Conservation (phyloP, 2,888 invertebrate species). For the Conomelus anceps region DNA sequence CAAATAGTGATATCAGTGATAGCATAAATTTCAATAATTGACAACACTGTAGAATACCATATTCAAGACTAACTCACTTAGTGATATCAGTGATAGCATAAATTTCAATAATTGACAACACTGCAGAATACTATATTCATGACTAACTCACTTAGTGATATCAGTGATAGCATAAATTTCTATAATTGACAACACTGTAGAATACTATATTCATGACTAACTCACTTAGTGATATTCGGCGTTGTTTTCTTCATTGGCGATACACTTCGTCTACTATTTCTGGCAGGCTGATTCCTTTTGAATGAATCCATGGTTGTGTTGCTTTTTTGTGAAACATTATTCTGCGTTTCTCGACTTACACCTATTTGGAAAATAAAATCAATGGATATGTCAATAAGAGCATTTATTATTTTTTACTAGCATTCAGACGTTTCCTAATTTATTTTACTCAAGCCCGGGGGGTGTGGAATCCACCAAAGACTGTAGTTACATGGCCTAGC, state of each 20-base stretch:
- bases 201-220: not conserved
- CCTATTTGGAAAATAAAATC: not conserved
- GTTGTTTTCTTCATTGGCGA: conserved; percentile 10
- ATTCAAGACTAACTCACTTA: no score
- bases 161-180: no score
- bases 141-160: not conserved
- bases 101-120: no score
- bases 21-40: no score
- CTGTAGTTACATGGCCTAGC: no score
- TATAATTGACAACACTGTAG: no score
- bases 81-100: no score
- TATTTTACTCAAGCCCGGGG: no score
- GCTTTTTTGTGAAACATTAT: not conserved
- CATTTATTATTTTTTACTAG: not conserved
- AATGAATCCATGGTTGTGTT: not conserved
- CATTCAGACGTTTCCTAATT: not conserved
- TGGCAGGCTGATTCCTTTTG: not conserved
- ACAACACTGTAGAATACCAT: no score
- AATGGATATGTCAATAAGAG: not conserved
- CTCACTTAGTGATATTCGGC: not conserved
- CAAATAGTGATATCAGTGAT: no score
- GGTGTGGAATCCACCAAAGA: no score
- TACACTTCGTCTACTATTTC: conserved; percentile 4
- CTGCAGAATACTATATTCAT: not conserved
- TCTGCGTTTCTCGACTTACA: not conserved